Conservation (phyloP, 2,888 invertebrate genomes). For the Bruchidius siliquastri region DNA sequence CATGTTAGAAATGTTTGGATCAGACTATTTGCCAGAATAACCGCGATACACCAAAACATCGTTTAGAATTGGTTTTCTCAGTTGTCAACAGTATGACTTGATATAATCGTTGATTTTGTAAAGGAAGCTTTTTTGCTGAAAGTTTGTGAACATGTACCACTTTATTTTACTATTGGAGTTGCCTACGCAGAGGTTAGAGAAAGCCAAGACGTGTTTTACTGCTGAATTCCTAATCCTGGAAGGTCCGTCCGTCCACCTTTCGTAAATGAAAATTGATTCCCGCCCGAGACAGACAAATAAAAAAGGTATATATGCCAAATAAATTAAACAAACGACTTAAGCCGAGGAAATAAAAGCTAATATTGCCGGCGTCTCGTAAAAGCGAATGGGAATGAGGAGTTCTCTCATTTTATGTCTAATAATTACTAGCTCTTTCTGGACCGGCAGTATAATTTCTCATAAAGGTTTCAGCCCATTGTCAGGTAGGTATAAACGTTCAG, state of each 20-base stretch:
- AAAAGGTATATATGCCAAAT: not conserved
- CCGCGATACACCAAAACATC: no score
- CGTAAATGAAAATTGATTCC: not conserved
- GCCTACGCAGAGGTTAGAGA: not conserved
- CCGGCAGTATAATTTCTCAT: slow-evolving; percentile 30
- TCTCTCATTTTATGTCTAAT: slow-evolving; percentile 29
- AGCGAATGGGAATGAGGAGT: slow-evolving; percentile 22
- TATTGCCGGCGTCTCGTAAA: slow-evolving; percentile 24
- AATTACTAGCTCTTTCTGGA: slow-evolving; percentile 31
- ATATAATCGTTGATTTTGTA: no score
- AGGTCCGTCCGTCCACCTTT: not conserved
- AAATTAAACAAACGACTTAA: not conserved
- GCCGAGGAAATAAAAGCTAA: slow-evolving; percentile 24
- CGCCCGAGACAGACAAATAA: not conserved
- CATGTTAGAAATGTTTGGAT: no score
- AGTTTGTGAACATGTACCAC: no score
- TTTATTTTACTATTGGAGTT: not conserved
- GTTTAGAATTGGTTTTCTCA: no score
- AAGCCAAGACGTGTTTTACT: not conserved
- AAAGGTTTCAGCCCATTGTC: slow-evolving; percentile 33
- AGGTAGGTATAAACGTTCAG: slow-evolving; percentile 25
- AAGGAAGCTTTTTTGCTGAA: no score
- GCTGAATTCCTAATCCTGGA: not conserved
- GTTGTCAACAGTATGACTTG: no score
- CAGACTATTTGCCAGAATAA: no score